Conservation (phyloP, 2,113 vertebrate species). For the Menidia beryllina region DNA sequence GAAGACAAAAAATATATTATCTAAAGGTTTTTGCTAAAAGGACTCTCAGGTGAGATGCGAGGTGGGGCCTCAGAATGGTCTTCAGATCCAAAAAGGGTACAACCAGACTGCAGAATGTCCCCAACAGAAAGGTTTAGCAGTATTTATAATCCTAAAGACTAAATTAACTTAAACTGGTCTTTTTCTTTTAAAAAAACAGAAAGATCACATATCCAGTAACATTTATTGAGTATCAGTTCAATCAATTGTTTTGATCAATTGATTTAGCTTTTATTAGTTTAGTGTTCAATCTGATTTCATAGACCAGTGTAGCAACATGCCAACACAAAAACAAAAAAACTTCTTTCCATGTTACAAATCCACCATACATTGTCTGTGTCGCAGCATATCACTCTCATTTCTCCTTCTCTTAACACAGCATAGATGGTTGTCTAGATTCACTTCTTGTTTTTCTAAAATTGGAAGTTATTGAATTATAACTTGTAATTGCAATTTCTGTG, state of each 20-base stretch:
- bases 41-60: background rate
- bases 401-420: conserved; percentile 41
- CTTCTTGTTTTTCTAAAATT: conserved; percentile 64
- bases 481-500: background rate
- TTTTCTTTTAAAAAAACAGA: background rate
- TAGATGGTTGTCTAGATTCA: conserved; percentile 50
- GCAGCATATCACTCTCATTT: conserved; percentile 4
- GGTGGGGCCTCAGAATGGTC: background rate
- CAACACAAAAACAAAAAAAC: background rate
- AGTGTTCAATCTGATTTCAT: background rate
- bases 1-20: background rate
- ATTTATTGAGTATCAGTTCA: no score
- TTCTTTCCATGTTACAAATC: background rate
- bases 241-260: background rate
- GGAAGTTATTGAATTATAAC: background rate
- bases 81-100: background rate
- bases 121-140: background rate
- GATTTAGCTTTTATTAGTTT: background rate
- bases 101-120: background rate
- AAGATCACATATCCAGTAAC: background rate
- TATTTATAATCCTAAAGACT: no score
- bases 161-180: no score
- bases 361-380: background rate
- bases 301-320: background rate
- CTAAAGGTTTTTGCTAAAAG: background rate